Evolutionary conservation across 2,888 invertebrate species (phyloP), one percentile per base, ranked within the genome.

Genomic region (Zonitis immaculata): DNA sequence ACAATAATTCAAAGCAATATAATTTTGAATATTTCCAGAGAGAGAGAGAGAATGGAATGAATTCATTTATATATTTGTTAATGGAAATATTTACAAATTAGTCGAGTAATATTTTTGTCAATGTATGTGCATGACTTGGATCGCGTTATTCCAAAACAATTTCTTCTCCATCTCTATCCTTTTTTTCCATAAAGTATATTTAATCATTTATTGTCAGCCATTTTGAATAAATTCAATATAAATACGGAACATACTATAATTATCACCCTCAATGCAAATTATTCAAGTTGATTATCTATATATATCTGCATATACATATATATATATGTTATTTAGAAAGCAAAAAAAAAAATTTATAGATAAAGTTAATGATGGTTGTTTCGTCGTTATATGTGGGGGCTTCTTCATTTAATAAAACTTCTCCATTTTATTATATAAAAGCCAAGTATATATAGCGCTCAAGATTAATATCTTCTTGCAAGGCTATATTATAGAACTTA

Each of bases 401-500:
- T n/a, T n/a, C n/a, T n/a, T n/a, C n/a, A n/a, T n/a, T n/a, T n/a
- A n/a, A n/a, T 14, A 14, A 32, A 32, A 43, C 22, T 45, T 20
- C 25, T 28, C 57, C 49, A 52, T 59, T 58, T n/a, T n/a, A n/a
- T 56, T 46, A 35, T 55, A 49, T 57, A 52, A 60, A 63, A 60
- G 57, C 51, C 45, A 14, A n/a, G n/a, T n/a, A n/a, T n/a, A n/a
- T n/a, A 52, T 11, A 56, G 57, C 52, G 54, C n/a, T n/a, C 57
- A 64, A 66, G 66, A 66, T 68, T 68, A 68, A 68, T 68, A 64
- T 68, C 67, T n/a, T n/a, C 53, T 65, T 59, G 30, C 47, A 57
- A 61, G 59, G 65, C 63, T 66, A 58, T 65, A 66, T 66, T n/a
- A n/a, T 66, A 65, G 65, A 67, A 67, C 57, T 66, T 67, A 67